phyloP scores from a whole-genome alignment of 2,797 vertebrate species.

The Vireo griseus region DNA sequence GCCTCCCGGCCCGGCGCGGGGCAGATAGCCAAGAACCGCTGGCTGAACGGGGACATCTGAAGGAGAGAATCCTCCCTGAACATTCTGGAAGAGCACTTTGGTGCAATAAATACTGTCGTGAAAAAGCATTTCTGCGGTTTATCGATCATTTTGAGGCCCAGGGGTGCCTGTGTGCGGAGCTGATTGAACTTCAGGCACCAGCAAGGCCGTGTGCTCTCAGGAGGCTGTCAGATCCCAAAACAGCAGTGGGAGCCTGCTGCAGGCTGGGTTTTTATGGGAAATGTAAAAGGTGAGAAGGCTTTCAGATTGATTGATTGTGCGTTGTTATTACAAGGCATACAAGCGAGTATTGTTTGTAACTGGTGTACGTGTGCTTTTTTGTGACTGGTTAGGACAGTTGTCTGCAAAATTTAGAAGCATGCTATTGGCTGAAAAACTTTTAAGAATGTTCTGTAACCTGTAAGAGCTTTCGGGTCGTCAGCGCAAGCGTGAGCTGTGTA shows the following conservation, averaged over 20 bases:
- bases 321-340: too few species aligned
- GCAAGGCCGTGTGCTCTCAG: background rate
- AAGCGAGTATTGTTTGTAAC: too few species aligned
- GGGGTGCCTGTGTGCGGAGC: background rate
- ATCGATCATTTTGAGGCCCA: background rate
- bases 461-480: too few species aligned
- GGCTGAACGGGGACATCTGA: conserved; percentile 66
- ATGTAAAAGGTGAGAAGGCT: too few species aligned
- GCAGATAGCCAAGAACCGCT: conserved; percentile 72
- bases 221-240: background rate
- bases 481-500: too few species aligned
- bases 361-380: too few species aligned
- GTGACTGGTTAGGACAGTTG: too few species aligned
- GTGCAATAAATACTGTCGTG: background rate
- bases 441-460: too few species aligned
- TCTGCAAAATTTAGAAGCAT: too few species aligned
- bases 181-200: background rate
- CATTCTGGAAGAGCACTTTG: background rate
- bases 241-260: background rate
- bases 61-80: background rate
- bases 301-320: too few species aligned
- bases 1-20: conserved; percentile 58
- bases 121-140: background rate
- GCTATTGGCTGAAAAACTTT: too few species aligned
- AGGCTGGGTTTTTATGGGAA: background rate